Base-by-base conservation (phyloP, 2,113 vertebrate genomes). In the Python bivittatus region DNA sequence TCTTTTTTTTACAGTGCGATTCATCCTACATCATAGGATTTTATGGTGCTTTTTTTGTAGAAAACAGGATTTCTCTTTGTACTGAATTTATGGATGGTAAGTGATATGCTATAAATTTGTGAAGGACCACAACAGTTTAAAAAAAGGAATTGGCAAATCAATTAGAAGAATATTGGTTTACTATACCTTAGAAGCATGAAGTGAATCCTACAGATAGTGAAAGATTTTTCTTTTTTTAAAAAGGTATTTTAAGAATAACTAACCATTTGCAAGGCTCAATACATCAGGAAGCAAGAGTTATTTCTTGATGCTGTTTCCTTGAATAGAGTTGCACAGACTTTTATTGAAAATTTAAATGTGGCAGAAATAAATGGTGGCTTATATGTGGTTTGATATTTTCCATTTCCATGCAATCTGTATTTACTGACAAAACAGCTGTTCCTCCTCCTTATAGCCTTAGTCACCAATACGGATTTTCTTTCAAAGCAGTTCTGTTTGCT, bases 21-120 rank as follows among this genome's bases (percentile, higher is more conserved):
- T 99, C 99, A 0, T 98, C 98, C 0, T 99, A 99, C 96, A 99
- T 99, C 97, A 99, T 99, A 98, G 99, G 99, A 92, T 99, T 99
- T 98, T 99, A 99, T 94, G 99, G 99, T 91, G 99, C 99, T 94
- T 99, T 99, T 98, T 99, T 99, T 96, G 98, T 99, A 93, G 99
- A 99, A 97, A 99, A 99, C 98, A 98, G 99, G 95, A 99, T 99
- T 97, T 99, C 99, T 1, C 98, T 99, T 97, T 99, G 99, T 96
- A 99, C 99, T 90, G 99, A 99, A 97, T 99, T 99, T 96, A 99
- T 99, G 99, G 99, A 99, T 91, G 99, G 99, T 99, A 96, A 99
- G 99, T 98, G 93, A 94, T 61, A 7, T 13, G 44, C 92, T 90
- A 72, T 33, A 85, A 68, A 93, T 89, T 93, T 93, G 92, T 58